Conservation (phyloP, 2,888 invertebrate species). For the Megamerina dolium region DNA sequence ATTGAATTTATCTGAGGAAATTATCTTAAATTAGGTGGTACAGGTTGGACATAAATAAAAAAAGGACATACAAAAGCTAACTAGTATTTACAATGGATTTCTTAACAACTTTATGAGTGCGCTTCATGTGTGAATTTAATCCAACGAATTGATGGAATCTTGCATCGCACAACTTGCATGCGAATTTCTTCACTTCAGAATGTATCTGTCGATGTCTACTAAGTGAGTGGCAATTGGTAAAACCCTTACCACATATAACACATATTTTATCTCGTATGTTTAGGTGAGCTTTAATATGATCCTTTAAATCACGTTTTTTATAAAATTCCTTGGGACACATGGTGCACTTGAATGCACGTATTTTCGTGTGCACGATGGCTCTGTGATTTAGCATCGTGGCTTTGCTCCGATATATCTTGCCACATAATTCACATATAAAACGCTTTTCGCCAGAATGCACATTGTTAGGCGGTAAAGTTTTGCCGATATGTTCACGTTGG, state of each 20-base stretch:
- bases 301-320: slow-evolving; percentile 33
- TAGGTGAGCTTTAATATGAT: slow-evolving; percentile 38
- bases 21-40: no score
- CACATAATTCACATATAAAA: slow-evolving; percentile 36
- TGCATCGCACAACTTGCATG: slow-evolving; percentile 37
- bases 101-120: slow-evolving; percentile 35
- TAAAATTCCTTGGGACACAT: slow-evolving; percentile 33
- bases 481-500: slow-evolving; percentile 36
- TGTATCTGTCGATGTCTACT: slow-evolving; percentile 41
- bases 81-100: no score
- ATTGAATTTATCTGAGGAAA: no score
- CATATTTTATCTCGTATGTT: slow-evolving; percentile 43
- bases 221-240: slow-evolving; percentile 37
- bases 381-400: slow-evolving; percentile 32
- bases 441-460: slow-evolving; percentile 36
- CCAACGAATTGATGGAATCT: slow-evolving; percentile 41
- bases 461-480: no score
- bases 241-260: slow-evolving; percentile 38
- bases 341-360: slow-evolving; percentile 23
- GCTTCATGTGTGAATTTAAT: slow-evolving; percentile 40
- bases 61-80: no score
- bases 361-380: slow-evolving; percentile 24
- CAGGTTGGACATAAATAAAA: no score
- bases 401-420: slow-evolving; percentile 35
- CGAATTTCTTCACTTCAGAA: slow-evolving; percentile 38